Conservation (phyloP, 2,888 invertebrate genomes). For the Globia sparganii region DNA sequence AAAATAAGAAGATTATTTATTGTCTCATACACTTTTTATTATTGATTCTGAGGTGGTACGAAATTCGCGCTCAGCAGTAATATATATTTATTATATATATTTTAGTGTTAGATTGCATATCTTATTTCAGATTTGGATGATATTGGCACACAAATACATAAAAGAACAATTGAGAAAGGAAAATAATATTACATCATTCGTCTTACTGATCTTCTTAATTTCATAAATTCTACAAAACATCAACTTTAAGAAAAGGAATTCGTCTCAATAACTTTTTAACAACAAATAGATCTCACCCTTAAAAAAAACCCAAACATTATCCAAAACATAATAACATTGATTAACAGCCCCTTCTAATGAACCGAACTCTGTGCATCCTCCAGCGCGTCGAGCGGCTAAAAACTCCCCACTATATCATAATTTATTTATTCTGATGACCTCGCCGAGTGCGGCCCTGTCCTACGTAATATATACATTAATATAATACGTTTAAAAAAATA, state of each 20-base stretch:
- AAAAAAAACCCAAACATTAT: neutral
- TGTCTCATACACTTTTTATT: too few relatives aligned
- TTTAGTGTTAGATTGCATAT: too few relatives aligned
- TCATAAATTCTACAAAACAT: too few relatives aligned
- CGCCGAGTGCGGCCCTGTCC: conserved; percentile 82
- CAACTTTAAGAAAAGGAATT: neutral
- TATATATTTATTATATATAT: too few relatives aligned
- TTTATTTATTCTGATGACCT: conserved; percentile 90
- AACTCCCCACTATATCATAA: conserved; percentile 88
- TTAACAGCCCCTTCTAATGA: conserved; percentile 64
- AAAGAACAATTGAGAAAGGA: too few relatives aligned
- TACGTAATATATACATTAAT: conserved; percentile 80
- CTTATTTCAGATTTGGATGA: too few relatives aligned
- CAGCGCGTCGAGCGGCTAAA: conserved; percentile 79
- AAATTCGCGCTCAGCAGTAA: too few relatives aligned
- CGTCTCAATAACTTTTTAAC: neutral
- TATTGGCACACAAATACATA: too few relatives aligned
- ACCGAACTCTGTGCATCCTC: conserved; percentile 71
- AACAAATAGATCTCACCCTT: neutral
- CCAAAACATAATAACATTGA: neutral
- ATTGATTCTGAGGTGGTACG: too few relatives aligned
- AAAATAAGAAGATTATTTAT: too few relatives aligned
- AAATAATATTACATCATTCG: too few relatives aligned
- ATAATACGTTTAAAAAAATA: conserved; percentile 83
- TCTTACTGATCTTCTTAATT: too few relatives aligned